A percentile compares a stretch with the other conserved stretches of the same genome.
Evolutionary conservation across 92 coral and sea anemone species (phyloP).

Genomic region (Metridium senile): DNA sequence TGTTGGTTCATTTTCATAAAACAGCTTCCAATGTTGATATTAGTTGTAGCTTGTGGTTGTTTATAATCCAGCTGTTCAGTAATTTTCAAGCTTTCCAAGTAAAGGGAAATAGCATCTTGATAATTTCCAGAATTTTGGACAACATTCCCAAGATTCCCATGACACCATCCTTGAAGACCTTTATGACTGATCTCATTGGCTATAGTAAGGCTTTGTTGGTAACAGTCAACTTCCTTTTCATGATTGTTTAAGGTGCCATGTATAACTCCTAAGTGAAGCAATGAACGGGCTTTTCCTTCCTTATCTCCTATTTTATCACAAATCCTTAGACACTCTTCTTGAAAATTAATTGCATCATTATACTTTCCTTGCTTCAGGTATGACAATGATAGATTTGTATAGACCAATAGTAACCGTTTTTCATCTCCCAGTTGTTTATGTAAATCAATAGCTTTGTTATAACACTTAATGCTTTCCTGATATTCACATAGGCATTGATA

Average conservation of each 20-base stretch:
- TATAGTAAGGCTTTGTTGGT: too few species aligned
- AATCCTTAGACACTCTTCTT: too few species aligned
- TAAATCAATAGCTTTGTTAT: too few species aligned
- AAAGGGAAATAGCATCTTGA: conserved; percentile 3
- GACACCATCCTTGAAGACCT: not conserved
- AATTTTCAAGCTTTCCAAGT: too few species aligned
- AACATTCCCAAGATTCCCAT: too few species aligned
- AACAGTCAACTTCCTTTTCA: too few species aligned
- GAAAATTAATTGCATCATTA: too few species aligned
- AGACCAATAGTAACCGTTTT: not conserved
- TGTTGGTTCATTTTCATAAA: not conserved
- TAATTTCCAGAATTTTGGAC: not conserved
- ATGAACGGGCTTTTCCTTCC: too few species aligned
- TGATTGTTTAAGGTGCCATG: not conserved
- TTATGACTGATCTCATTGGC: conserved; percentile 17
- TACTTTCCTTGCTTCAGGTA: not conserved
- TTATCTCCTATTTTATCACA: too few species aligned
- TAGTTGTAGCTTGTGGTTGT: too few species aligned
- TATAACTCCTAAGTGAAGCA: not conserved
- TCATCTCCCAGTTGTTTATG: not conserved
- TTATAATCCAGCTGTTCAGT: too few species aligned
- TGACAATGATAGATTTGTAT: not conserved
- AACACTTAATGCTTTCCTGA: too few species aligned
- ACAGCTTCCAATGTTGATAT: conserved; percentile 8
- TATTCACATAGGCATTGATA: not conserved